Conservation (phyloP, 2,797 vertebrate species). For the Tangara arthus region DNA sequence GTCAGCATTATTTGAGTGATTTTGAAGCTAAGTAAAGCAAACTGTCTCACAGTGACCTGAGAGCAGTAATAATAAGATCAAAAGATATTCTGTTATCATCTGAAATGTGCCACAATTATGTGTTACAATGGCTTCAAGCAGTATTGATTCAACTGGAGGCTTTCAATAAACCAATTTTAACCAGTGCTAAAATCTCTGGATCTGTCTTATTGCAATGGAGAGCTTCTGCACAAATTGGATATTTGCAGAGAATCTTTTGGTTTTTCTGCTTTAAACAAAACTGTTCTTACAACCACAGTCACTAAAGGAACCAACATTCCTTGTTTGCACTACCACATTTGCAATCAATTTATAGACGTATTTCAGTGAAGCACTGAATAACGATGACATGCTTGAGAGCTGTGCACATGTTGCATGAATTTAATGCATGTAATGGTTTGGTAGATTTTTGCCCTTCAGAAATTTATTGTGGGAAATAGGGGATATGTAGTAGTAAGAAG, state of each 20-base stretch:
- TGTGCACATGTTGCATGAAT: neutral
- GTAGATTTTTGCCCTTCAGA: neutral
- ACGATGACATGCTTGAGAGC: neutral
- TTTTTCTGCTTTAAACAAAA: neutral
- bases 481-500: neutral
- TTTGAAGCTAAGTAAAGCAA: neutral
- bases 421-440: accelerated
- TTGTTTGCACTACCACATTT: neutral
- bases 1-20: neutral
- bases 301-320: neutral
- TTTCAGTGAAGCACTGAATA: neutral
- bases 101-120: neutral
- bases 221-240: neutral
- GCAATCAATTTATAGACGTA: neutral
- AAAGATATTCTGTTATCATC: neutral
- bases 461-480: neutral
- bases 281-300: neutral
- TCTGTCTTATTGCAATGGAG: neutral
- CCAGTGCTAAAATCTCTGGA: neutral
- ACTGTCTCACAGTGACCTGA: neutral
- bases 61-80: neutral
- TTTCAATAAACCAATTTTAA: neutral
- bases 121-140: neutral
- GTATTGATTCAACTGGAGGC: neutral
- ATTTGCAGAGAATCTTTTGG: neutral